Percentiles rank a stretch among this genome's conserved stretches.
Evolutionary conservation across 2,113 vertebrate species (phyloP).

Genomic region (Sceloporus undulatus): DNA sequence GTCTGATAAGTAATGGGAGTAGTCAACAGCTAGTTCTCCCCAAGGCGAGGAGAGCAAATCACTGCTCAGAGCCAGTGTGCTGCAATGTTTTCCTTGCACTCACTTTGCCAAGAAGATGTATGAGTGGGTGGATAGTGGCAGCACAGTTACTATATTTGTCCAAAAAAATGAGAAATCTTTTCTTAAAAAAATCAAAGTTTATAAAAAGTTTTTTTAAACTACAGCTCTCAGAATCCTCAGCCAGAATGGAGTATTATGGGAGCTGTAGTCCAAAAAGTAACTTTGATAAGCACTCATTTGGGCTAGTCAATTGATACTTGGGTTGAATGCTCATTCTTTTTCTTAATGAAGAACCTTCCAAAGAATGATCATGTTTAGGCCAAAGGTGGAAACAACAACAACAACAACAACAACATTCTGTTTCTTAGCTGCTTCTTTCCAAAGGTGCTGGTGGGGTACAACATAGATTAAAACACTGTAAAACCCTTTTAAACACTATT

Average conservation of each 20-base stretch:
- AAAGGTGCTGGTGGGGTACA: no score
- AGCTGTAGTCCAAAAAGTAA: not conserved
- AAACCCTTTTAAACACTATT: no score
- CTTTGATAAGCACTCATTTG: not conserved
- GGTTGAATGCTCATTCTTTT: not conserved
- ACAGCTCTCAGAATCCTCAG: not conserved
- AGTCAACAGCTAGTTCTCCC: conserved; percentile 16
- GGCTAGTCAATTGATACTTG: not conserved
- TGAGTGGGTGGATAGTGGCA: no score
- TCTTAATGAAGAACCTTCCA: no score
- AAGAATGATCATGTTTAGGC: no score
- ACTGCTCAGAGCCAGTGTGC: not conserved
- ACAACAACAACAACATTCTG: no score
- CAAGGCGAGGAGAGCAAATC: conserved; percentile 20
- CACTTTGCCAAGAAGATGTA: not conserved
- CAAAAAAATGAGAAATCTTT: not conserved
- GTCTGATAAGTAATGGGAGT: conserved; percentile 8
- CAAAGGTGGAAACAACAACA: no score
- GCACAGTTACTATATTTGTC: not conserved
- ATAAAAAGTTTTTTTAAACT: not conserved
- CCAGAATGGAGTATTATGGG: not conserved
- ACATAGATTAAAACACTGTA: no score
- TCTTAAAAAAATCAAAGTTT: not conserved
- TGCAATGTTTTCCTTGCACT: not conserved
- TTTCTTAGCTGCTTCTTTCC: no score